Percentiles rank a stretch among this genome's conserved stretches.
Evolutionary conservation across 2,113 vertebrate genomes (phyloP).

Genomic region (Poeciliopsis occidentalis): DNA sequence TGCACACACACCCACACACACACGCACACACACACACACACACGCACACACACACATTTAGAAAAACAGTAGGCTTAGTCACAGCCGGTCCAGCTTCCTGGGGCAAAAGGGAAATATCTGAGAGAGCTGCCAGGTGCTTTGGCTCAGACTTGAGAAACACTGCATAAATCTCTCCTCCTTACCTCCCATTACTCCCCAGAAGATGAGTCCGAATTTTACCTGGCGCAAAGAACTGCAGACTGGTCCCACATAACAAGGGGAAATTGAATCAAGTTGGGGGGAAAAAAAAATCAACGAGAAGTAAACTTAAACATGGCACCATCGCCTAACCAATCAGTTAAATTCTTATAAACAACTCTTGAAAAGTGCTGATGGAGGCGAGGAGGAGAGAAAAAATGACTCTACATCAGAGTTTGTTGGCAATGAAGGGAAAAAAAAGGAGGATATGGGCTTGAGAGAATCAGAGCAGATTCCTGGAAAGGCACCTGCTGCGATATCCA

Average conservation of each 20-base stretch:
- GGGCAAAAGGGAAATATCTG: slow-evolving; percentile 45
- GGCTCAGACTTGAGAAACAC: slow-evolving; percentile 51
- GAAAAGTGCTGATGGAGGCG: too few relatives aligned
- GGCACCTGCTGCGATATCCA: too few relatives aligned
- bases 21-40: slow-evolving; percentile 26
- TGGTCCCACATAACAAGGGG: slow-evolving; percentile 44
- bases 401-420: too few relatives aligned
- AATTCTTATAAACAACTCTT: too few relatives aligned
- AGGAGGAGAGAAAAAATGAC: too few relatives aligned
- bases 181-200: slow-evolving; percentile 33
- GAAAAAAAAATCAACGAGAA: slow-evolving; percentile 18
- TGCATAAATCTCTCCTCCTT: slow-evolving; percentile 27
- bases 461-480: too few relatives aligned
- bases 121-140: slow-evolving; percentile 58
- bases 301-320: slow-evolving; percentile 61
- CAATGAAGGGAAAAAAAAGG: too few relatives aligned
- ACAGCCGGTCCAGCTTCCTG: slow-evolving; percentile 37
- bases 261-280: slow-evolving; percentile 51
- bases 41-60: slow-evolving; percentile 24
- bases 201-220: slow-evolving; percentile 52
- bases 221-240: slow-evolving; percentile 37
- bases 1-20: slow-evolving; percentile 3
- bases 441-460: too few relatives aligned
- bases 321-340: slow-evolving; percentile 49
- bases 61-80: slow-evolving; percentile 54